Conservation (phyloP, 2,888 invertebrate species). For the Cerceris ruficornis region DNA sequence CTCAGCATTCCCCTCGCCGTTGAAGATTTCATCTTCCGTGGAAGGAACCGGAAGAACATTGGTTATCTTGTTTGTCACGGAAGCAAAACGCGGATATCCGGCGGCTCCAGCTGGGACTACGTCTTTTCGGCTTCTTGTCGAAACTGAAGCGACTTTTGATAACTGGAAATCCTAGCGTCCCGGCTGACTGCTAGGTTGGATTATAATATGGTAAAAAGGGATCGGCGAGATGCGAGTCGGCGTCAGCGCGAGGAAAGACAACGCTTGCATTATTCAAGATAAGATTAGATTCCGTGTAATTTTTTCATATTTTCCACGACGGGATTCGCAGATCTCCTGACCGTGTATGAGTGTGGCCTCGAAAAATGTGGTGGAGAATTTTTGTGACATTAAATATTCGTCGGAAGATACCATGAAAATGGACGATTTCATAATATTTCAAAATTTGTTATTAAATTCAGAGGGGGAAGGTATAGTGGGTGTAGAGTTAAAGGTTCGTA, state of each 20-base stretch:
- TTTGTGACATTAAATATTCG: no score
- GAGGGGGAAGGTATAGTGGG: no score
- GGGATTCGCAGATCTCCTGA: not conserved
- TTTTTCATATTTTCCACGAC: slow-evolving; percentile 1
- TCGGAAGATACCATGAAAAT: no score
- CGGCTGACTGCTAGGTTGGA: slow-evolving; percentile 2
- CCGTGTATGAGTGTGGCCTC: no score
- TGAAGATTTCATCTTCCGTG: not conserved
- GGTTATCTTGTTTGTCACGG: slow-evolving; percentile 9
- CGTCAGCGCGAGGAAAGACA: not conserved
- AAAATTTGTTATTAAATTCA: no score
- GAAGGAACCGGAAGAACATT: not conserved
- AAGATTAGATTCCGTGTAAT: slow-evolving; percentile 13
- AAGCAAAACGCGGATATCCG: not conserved
- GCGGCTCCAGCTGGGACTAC: not conserved
- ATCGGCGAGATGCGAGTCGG: slow-evolving; percentile 7
- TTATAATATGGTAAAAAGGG: slow-evolving; percentile 34
- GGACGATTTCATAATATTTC: no score
- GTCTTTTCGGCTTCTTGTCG: not conserved
- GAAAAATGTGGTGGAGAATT: no score
- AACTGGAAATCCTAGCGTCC: not conserved
- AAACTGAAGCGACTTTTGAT: not conserved
- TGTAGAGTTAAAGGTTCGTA: no score
- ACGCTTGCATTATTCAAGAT: slow-evolving; percentile 21
- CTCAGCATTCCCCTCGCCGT: no score